phyloP scores from a whole-genome alignment of 2,888 invertebrate species.

The Dryococelus australis region DNA sequence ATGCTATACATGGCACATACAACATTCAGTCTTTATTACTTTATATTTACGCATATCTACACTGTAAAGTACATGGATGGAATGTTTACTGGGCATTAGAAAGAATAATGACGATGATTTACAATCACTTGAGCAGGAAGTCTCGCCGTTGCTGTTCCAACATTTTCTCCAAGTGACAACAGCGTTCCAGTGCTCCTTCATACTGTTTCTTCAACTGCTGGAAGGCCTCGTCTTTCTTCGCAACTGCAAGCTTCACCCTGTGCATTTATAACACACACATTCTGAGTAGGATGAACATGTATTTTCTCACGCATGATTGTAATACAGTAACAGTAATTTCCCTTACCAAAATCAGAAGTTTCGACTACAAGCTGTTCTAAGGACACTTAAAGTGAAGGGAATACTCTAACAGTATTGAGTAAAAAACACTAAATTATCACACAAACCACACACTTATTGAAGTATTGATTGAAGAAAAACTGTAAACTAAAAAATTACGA shows the following conservation, averaged over 20 bases:
- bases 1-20: background rate
- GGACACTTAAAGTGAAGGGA: no score
- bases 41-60: background rate
- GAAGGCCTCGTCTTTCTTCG: slow-evolving; percentile 79
- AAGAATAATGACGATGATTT: background rate
- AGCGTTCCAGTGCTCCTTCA: slow-evolving; percentile 73
- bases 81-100: background rate
- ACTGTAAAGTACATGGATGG: background rate
- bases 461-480: no score
- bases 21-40: background rate
- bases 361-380: no score
- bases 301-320: no score
- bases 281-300: background rate
- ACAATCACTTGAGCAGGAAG: slow-evolving; percentile 40
- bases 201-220: slow-evolving; percentile 75
- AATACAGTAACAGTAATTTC: no score
- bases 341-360: no score
- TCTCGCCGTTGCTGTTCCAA: slow-evolving; percentile 70
- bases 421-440: no score
- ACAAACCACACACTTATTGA: no score
- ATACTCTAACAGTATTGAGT: no score
- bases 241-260: slow-evolving; percentile 82
- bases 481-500: no score
- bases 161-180: slow-evolving; percentile 76
- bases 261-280: slow-evolving; percentile 42